These are phyloP conservation scores for Danaus chrysippus DNA, from an alignment of 2,888 invertebrate genomes.

Conservation along the genomic window DNA sequence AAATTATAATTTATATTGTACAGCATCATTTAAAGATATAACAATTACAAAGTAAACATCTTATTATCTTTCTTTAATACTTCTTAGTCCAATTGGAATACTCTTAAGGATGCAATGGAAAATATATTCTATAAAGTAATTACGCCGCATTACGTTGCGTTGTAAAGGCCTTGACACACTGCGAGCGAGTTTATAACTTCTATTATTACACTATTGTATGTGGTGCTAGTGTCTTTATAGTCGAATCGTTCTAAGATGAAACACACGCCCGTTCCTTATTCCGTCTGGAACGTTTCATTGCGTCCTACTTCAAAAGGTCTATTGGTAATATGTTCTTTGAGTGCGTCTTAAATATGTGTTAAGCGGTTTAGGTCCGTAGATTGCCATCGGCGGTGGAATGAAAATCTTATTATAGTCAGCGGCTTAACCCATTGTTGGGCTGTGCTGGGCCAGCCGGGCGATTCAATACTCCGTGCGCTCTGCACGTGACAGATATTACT, in stretches of 20 bases:
- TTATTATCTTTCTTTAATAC: too few relatives aligned
- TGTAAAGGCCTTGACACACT: conserved; percentile 8
- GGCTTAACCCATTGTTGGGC: conserved; percentile 26
- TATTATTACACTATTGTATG: too few relatives aligned
- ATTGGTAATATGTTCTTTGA: conserved; percentile 6
- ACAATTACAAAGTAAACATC: too few relatives aligned
- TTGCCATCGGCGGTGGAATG: conserved; percentile 24
- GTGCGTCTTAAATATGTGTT: conserved; percentile 15
- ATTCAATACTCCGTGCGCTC: conserved; percentile 22
- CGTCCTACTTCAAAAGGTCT: background rate
- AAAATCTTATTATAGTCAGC: conserved; percentile 26
- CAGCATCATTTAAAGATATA: too few relatives aligned
- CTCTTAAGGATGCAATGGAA: too few relatives aligned
- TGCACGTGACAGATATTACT: conserved; percentile 30
- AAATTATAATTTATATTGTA: too few relatives aligned
- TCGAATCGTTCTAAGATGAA: too few relatives aligned
- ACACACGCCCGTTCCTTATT: background rate
- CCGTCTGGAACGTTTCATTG: background rate
- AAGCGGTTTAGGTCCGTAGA: conserved; percentile 18
- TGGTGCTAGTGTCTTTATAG: too few relatives aligned
- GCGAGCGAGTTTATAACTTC: background rate
- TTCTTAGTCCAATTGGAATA: too few relatives aligned
- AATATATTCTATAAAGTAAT: background rate
- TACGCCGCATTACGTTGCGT: conserved; percentile 4
- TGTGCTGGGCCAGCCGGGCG: conserved; percentile 14